A percentile compares a stretch with the other conserved stretches of the same genome.
Conservation (phyloP, 2,113 vertebrate genomes). For the Sylvietta virens region DNA sequence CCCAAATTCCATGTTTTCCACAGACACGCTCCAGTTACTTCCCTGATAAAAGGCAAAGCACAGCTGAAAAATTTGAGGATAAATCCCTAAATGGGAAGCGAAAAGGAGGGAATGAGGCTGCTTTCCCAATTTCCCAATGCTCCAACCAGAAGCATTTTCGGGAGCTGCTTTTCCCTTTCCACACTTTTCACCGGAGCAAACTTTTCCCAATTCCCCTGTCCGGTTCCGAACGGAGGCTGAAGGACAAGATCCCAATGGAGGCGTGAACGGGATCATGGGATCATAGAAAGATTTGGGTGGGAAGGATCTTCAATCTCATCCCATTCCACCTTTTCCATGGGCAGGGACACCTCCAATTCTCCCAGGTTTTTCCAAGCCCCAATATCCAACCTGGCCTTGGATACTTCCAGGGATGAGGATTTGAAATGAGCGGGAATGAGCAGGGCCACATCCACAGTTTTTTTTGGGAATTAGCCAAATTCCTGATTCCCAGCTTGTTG, state of each 20-base stretch:
- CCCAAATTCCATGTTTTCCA: not conserved
- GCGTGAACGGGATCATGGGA: not conserved
- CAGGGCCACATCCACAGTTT: not conserved
- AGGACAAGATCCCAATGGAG: not conserved
- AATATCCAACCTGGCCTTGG: not conserved
- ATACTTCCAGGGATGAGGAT: not conserved
- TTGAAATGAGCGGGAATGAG: not conserved
- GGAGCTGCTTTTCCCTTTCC: not conserved
- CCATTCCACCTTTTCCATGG: not conserved
- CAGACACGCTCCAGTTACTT: fast-evolving
- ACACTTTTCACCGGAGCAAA: fast-evolving
- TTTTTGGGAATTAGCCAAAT: not conserved
- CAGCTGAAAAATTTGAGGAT: not conserved
- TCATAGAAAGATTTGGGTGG: not conserved
- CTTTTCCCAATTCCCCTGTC: not conserved
- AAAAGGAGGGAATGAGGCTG: not conserved
- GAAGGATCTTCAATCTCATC: not conserved
- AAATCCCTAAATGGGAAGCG: not conserved
- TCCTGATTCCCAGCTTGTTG: not conserved
- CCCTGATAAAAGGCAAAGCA: fast-evolving
- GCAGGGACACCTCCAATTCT: not conserved
- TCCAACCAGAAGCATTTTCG: fast-evolving
- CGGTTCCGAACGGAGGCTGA: fast-evolving
- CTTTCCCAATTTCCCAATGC: not conserved
- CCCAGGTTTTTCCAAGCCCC: not conserved